A percentile compares a stretch with the other conserved stretches of the same genome.
These are phyloP conservation scores for Trissolcus basalis DNA, from an alignment of 1,140 invertebrate genomes.

Conservation along the genomic window DNA sequence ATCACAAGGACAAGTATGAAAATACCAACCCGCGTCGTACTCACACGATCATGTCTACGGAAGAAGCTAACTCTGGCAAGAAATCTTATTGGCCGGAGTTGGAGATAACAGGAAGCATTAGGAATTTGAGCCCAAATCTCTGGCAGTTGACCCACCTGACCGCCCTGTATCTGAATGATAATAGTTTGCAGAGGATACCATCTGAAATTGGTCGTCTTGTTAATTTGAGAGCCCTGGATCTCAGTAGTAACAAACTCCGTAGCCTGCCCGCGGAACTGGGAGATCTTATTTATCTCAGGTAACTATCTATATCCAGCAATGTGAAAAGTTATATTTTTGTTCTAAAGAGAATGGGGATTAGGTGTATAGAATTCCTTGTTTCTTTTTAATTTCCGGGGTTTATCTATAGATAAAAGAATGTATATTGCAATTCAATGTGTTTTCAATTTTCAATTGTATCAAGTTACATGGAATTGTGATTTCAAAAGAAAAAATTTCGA, in stretches of 20 bases:
- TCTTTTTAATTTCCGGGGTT: no score
- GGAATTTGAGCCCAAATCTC: conserved; percentile 92
- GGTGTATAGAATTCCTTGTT: no score
- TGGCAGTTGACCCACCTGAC: conserved; percentile 95
- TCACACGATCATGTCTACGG: conserved; percentile 93
- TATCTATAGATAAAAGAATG: no score
- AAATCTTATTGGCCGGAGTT: conserved; percentile 89
- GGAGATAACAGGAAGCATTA: conserved; percentile 88
- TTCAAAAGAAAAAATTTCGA: no score
- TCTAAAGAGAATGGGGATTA: no score
- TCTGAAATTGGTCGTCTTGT: conserved; percentile 89
- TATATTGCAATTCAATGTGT: no score
- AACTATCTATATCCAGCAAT: no score
- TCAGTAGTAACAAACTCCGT: conserved; percentile 95
- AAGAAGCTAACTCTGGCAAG: conserved; percentile 93
- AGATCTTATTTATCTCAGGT: conserved; percentile 94
- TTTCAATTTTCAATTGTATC: no score
- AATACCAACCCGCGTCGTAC: conserved; percentile 83
- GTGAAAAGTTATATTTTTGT: no score
- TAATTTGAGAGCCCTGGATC: conserved; percentile 91
- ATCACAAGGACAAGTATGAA: conserved; percentile 84
- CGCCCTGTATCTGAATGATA: conserved; percentile 95
- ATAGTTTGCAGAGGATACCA: conserved; percentile 91
- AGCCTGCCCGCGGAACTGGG: conserved; percentile 96
- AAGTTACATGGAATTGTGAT: no score